Evolutionary conservation across 2,888 invertebrate genomes (phyloP).

Genomic region (Pocota personata): DNA sequence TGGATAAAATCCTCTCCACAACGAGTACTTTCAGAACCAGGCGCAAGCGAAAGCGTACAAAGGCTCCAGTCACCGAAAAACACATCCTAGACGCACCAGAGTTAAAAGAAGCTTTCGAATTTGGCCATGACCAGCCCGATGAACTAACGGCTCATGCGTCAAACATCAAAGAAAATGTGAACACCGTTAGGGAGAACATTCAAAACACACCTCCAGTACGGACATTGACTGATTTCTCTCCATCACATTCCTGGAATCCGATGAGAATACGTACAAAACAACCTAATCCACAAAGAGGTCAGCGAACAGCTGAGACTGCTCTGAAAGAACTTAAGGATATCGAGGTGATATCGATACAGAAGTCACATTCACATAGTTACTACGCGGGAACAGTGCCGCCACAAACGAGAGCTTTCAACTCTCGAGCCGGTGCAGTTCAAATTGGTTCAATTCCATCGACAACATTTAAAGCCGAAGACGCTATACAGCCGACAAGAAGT

Average conservation of each 20-base stretch:
- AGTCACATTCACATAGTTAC: slow-evolving; percentile 82
- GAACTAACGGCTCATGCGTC: slow-evolving; percentile 78
- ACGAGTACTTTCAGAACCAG: slow-evolving; percentile 31
- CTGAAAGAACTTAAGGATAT: slow-evolving; percentile 65
- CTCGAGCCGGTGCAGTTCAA: slow-evolving; percentile 52
- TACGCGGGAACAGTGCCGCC: slow-evolving; percentile 81
- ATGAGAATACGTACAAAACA: slow-evolving; percentile 76
- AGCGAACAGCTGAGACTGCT: slow-evolving; percentile 1
- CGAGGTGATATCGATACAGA: slow-evolving; percentile 79
- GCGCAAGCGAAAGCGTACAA: slow-evolving; percentile 76
- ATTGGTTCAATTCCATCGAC: slow-evolving; percentile 25
- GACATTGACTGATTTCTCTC: slow-evolving; percentile 59
- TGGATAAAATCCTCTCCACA: slow-evolving; percentile 57
- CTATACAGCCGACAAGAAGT: slow-evolving; percentile 78
- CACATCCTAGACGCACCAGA: slow-evolving; percentile 80
- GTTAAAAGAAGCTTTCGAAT: slow-evolving; percentile 80
- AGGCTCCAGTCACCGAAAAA: slow-evolving; percentile 75
- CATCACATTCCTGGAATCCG: slow-evolving; percentile 79
- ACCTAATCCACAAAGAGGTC: slow-evolving; percentile 5
- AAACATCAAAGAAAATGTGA: slow-evolving; percentile 74
- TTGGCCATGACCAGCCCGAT: slow-evolving; percentile 57
- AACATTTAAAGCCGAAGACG: slow-evolving; percentile 49
- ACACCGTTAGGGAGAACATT: background rate
- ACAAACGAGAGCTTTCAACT: slow-evolving; percentile 46
- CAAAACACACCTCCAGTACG: slow-evolving; percentile 41